Evolutionary conservation across 2,113 vertebrate species (phyloP).

Genomic region (Nesogale talazaci): DNA sequence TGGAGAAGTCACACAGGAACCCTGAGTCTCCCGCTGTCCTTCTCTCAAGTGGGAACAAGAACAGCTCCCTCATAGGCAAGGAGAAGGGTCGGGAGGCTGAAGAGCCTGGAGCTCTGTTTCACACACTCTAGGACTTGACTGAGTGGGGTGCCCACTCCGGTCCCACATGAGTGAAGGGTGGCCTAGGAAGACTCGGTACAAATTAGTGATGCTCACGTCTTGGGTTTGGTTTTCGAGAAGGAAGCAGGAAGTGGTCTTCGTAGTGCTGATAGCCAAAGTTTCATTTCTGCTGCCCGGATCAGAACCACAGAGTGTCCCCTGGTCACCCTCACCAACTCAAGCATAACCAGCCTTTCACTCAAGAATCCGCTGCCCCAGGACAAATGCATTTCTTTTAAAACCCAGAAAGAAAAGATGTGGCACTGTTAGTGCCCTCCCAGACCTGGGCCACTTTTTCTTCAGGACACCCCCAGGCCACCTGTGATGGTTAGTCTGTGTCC

Average conservation of each 20-base stretch:
- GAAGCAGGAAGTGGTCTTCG: conserved; percentile 40
- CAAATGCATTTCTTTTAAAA: not conserved
- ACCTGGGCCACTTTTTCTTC: conserved; percentile 4
- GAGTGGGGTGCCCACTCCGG: not conserved
- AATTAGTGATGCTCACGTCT: conserved; percentile 5
- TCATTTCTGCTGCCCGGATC: not conserved
- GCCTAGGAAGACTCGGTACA: not conserved
- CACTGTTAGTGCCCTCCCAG: not conserved
- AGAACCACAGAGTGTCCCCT: not conserved
- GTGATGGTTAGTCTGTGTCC: not conserved
- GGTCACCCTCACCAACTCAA: not conserved
- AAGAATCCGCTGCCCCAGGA: not conserved
- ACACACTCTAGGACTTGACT: not conserved
- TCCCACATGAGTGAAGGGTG: not conserved
- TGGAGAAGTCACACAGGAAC: not conserved
- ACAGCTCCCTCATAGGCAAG: not conserved
- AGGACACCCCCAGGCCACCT: not conserved
- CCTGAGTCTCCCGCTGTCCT: not conserved
- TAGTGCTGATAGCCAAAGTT: conserved; percentile 1
- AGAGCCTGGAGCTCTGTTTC: not conserved
- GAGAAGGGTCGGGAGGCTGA: not conserved
- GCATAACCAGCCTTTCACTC: not conserved
- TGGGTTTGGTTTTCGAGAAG: conserved; percentile 8
- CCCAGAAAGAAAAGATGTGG: too few species aligned
- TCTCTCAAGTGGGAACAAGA: not conserved